Percentiles rank a stretch among this genome's conserved stretches.
These are phyloP conservation scores for Drosophila villosipedis DNA, from an alignment of 2,888 invertebrate species.

Conservation along the genomic window DNA sequence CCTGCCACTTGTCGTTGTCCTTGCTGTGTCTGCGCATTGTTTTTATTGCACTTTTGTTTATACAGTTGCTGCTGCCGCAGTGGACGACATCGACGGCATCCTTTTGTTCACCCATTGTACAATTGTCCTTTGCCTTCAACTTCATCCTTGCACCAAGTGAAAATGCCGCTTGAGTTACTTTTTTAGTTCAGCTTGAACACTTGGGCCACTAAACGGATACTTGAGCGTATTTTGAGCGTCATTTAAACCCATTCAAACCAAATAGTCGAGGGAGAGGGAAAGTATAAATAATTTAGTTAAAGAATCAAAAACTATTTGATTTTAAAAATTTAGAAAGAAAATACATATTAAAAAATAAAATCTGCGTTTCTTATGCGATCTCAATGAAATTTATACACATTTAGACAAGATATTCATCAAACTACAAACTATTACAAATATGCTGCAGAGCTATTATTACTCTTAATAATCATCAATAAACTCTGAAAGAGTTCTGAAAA, in stretches of 20 bases:
- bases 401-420: not conserved
- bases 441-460: not conserved
- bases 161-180: constrained; percentile 20
- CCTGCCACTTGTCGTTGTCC: constrained; percentile 61
- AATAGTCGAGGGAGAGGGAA: not conserved
- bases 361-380: too few relatives aligned
- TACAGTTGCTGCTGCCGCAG: constrained; percentile 50
- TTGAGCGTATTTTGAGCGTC: constrained; percentile 14
- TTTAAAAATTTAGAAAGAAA: not conserved
- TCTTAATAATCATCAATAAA: not conserved
- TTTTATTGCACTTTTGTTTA: constrained; percentile 57
- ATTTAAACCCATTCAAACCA: constrained; percentile 1
- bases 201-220: constrained; percentile 6
- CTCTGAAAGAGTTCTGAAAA: not conserved
- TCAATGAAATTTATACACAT: not conserved
- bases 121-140: constrained; percentile 45
- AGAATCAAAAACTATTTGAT: not conserved
- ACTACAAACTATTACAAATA: too few relatives aligned
- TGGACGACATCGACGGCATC: constrained; percentile 24
- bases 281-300: not conserved
- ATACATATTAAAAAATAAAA: too few relatives aligned
- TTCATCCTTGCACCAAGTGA: constrained; percentile 5
- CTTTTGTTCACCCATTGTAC: constrained; percentile 47
- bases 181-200: not conserved
- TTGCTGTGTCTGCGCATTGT: constrained; percentile 32